Conservation (phyloP, 2,113 vertebrate genomes). For the Grammomys dolichurus region DNA sequence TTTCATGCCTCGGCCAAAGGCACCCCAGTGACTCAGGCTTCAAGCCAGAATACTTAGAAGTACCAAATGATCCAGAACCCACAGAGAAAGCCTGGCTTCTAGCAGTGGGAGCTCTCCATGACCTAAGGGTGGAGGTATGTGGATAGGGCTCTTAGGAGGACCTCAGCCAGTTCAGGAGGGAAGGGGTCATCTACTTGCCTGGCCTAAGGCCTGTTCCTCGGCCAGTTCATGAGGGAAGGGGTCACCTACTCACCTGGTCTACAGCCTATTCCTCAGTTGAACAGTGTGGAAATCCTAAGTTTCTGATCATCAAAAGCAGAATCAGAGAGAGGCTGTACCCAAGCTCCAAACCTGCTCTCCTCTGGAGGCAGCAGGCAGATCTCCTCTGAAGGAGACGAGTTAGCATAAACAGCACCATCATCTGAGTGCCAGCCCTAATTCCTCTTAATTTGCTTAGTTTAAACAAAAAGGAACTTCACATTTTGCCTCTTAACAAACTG, state of each 20-base stretch:
- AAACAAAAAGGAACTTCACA: background rate
- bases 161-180: background rate
- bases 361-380: background rate
- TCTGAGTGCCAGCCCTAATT: background rate
- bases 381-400: background rate
- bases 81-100: background rate
- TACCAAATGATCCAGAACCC: background rate
- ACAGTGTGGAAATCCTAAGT: no score
- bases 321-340: background rate
- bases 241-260: no score
- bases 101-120: background rate
- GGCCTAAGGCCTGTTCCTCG: background rate
- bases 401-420: background rate
- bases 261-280: background rate
- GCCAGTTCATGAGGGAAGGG: background rate
- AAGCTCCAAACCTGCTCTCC: background rate
- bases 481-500: background rate
- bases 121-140: no score
- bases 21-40: background rate
- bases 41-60: background rate
- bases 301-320: background rate
- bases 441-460: constrained; percentile 5
- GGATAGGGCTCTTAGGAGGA: background rate
- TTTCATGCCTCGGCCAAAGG: background rate
- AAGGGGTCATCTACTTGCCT: no score